A percentile compares a stretch with the other conserved stretches of the same genome.
Evolutionary conservation across 2,888 invertebrate genomes (phyloP).

Genomic region (Lithophane leautieri): DNA sequence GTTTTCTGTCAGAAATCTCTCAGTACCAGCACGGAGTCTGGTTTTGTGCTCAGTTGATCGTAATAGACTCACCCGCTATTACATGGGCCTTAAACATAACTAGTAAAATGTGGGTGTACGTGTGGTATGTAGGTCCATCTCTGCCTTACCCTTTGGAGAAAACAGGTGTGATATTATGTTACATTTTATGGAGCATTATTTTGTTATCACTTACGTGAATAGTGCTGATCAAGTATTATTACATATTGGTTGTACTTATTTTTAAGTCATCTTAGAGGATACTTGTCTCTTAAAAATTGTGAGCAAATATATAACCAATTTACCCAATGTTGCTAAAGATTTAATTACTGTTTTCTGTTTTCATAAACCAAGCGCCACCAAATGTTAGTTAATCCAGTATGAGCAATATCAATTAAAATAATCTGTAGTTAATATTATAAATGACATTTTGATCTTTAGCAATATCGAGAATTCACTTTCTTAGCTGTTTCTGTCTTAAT

Average conservation of each 20-base stretch:
- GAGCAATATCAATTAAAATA: background rate
- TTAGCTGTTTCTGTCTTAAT: background rate
- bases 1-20: background rate
- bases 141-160: background rate
- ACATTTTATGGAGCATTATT: too few species aligned
- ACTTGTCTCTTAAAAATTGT: background rate
- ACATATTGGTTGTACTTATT: background rate
- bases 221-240: too few species aligned
- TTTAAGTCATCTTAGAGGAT: background rate
- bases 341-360: too few species aligned
- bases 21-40: background rate
- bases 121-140: background rate
- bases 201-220: background rate
- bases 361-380: background rate
- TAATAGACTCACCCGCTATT: background rate
- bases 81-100: background rate
- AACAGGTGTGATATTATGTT: background rate
- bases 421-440: background rate
- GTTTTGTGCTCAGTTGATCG: background rate
- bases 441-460: background rate
- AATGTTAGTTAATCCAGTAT: background rate
- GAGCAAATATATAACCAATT: too few species aligned
- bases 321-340: background rate
- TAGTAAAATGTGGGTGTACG: background rate
- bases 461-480: background rate